phyloP scores from a whole-genome alignment of 1,140 invertebrate genomes.

The Magallana angulata region DNA sequence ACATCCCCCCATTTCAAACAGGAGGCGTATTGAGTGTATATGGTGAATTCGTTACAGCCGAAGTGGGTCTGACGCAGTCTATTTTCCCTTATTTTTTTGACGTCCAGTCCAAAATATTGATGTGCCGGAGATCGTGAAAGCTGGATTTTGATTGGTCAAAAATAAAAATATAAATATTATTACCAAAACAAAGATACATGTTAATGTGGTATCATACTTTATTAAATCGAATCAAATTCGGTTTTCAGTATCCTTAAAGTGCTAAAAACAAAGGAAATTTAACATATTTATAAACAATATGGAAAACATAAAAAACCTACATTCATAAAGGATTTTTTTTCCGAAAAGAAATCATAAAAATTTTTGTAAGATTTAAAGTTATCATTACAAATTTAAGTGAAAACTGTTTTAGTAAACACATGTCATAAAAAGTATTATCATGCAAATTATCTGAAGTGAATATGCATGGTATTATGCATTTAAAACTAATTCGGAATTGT shows the following conservation, averaged over 20 bases:
- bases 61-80: background rate
- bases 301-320: background rate
- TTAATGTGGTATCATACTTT: background rate
- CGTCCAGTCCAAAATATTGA: constrained; percentile 5
- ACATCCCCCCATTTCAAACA: constrained; percentile 78
- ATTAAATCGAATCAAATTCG: background rate
- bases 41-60: background rate
- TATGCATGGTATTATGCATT: too few relatives aligned
- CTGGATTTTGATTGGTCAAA: constrained; percentile 28
- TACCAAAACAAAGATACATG: background rate
- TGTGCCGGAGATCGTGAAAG: background rate
- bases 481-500: background rate
- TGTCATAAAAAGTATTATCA: too few relatives aligned
- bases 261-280: too few relatives aligned
- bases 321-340: background rate
- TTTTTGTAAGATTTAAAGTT: background rate
- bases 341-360: background rate
- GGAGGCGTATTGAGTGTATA: constrained; percentile 48
- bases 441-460: too few relatives aligned
- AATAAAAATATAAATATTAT: background rate
- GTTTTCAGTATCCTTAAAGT: too few relatives aligned
- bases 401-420: too few relatives aligned
- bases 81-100: constrained; percentile 7
- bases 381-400: background rate
- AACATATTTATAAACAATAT: too few relatives aligned